Conservation (phyloP, 2,797 vertebrate genomes). For the Taenioides sp. region DNA sequence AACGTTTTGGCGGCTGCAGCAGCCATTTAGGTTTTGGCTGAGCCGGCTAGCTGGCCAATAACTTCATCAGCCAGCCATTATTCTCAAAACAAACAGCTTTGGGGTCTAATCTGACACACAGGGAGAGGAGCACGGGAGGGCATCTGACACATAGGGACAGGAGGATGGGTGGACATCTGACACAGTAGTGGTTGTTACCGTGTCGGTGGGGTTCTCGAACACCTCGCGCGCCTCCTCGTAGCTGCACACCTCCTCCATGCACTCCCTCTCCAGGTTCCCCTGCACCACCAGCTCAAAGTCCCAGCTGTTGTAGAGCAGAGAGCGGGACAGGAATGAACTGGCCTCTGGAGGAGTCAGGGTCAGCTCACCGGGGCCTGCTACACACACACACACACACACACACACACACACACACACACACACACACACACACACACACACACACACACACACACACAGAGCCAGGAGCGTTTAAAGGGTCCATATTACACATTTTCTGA, state of each 20-base stretch:
- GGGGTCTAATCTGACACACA: no score
- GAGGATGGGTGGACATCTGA: no score
- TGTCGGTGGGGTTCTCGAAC: constrained; percentile 76
- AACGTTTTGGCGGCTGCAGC: no score
- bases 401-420: background rate
- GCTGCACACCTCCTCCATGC: constrained; percentile 81
- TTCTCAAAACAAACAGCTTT: no score
- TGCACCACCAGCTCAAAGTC: constrained; percentile 83
- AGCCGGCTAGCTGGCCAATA: no score
- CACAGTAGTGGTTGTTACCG: constrained; percentile 59
- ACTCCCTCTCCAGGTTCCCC: constrained; percentile 83
- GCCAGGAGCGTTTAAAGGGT: no score
- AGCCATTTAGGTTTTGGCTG: no score
- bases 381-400: no score
- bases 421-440: background rate
- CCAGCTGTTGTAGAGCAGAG: constrained; percentile 85
- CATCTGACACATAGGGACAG: no score
- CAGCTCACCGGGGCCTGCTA: constrained; percentile 39
- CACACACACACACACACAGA: background rate
- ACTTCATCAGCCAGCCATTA: no score
- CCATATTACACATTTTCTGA: no score
- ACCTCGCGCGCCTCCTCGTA: constrained; percentile 87
- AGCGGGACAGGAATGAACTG: constrained; percentile 78
- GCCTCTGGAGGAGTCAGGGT: constrained; percentile 75
- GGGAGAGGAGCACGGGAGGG: no score